phyloP scores from a whole-genome alignment of 2,113 vertebrate species.

The Rhinolophus ferrumequinum region DNA sequence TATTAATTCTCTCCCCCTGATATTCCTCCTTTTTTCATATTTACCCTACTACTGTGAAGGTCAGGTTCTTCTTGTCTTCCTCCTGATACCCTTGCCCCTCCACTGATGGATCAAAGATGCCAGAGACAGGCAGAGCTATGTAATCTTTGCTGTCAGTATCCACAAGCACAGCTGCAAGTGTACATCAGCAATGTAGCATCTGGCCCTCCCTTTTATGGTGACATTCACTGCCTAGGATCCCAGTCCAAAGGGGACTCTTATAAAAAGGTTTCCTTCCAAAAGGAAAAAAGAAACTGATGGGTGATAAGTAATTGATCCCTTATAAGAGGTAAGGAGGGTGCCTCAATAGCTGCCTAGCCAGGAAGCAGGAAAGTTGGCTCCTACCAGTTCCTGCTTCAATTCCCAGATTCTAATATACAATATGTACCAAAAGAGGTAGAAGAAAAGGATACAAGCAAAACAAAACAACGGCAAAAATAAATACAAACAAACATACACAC shows the following conservation, averaged over 20 bases:
- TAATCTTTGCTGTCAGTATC: background rate
- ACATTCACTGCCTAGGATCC: background rate
- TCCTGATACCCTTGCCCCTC: background rate
- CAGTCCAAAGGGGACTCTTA: background rate
- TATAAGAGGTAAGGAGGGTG: background rate
- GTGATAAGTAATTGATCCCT: slow-evolving; percentile 48
- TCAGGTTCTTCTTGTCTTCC: background rate
- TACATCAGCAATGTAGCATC: background rate
- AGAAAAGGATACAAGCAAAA: background rate
- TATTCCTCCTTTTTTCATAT: background rate
- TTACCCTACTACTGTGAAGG: background rate
- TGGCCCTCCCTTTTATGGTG: background rate
- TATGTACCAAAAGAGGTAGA: background rate
- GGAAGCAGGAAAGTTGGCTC: background rate
- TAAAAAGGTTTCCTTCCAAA: slow-evolving; percentile 57
- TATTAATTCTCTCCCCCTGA: background rate
- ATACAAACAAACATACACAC: background rate
- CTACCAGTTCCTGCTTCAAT: background rate
- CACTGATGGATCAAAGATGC: background rate
- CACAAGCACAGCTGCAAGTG: fast-evolving
- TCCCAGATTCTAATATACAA: background rate
- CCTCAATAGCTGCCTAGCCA: background rate
- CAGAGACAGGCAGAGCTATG: background rate
- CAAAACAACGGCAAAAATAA: background rate
- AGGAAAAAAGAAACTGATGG: background rate